Evolutionary conservation across 53 echinoderm and acorn worm species (phyloP), one percentile per base, ranked within the genome.

Genomic region (Arbacia lixula): DNA sequence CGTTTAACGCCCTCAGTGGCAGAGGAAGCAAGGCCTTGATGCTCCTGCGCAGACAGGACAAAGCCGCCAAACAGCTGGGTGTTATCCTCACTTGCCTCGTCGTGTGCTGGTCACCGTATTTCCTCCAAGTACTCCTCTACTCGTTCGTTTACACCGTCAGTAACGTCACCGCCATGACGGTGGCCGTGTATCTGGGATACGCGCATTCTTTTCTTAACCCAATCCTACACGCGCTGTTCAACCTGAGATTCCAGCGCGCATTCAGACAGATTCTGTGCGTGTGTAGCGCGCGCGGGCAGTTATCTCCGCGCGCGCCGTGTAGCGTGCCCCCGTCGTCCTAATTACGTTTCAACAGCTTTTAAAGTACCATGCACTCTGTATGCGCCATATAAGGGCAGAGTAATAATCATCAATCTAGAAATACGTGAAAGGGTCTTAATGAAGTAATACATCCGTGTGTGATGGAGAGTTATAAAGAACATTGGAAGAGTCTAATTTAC

Each of bases 61-160:
- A 98, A 71, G 98, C 98, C 2, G 98, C 94, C n/a, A 92, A 90
- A 28, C 98, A 98, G 64, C 87, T 98, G 6, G 94, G 94, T 34
- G 73, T 94, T 22, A 92, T 94, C 40, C 83, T 98, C 12, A 78
- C 92, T 5, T 98, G 98, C 53, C 63, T 98, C 34, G 60, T 98
- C 22, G 86, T 92, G 29, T 98, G 98, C 67, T 98, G 98, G 98
- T 90, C 94, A 10, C 98, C 98, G 12, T 98, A 98, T 73, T 98
- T 98, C 85, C 68, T 90, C 36, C 94, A 94, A 50, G 88, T 98
- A 50, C 74, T 98, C 26, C 74, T 94, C 20, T 94, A 91, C 55
- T 92, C 90, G 9, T 84, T 98, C 88, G 86, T 86, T 65, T 84
- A 88, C 3, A 73, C 86, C 43, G 72, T 87, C 54, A 75, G 83